Percentiles rank a stretch among this genome's conserved stretches.
phyloP scores from a whole-genome alignment of 2,888 invertebrate genomes.

The Melangyna quadrimaculata region DNA sequence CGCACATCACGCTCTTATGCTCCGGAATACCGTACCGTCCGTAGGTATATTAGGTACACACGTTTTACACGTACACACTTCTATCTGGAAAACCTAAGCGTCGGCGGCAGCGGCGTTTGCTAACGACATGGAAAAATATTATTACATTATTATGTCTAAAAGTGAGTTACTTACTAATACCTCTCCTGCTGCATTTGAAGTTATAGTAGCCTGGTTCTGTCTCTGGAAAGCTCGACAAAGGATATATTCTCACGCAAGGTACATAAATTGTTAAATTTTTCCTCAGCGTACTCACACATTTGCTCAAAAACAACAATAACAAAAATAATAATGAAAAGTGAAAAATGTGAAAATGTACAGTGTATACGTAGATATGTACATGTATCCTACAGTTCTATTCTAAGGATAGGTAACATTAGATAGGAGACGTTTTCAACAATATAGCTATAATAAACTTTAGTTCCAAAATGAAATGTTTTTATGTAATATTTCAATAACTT shows the following conservation, averaged over 20 bases:
- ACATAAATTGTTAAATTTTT: slow-evolving; percentile 59
- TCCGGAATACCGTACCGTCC: neutral
- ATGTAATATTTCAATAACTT: no score
- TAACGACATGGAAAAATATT: slow-evolving; percentile 69
- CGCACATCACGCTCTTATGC: slow-evolving; percentile 21
- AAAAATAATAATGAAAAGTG: slow-evolving; percentile 13
- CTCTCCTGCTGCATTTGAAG: slow-evolving; percentile 52
- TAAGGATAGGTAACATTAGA: no score
- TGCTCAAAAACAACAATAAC: slow-evolving; percentile 1
- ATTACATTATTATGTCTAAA: slow-evolving; percentile 67
- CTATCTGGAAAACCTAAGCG: neutral
- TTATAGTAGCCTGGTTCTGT: slow-evolving; percentile 14
- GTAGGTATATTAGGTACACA: no score
- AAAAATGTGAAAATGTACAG: neutral
- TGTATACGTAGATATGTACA: no score
- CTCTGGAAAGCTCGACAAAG: slow-evolving; percentile 28
- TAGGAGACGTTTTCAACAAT: no score
- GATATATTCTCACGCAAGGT: slow-evolving; percentile 61
- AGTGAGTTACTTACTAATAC: slow-evolving; percentile 61
- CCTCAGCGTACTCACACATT: neutral
- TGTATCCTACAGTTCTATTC: neutral
- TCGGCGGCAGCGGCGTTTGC: slow-evolving; percentile 3
- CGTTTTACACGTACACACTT: neutral
- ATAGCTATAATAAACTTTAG: no score
- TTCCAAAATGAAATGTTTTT: no score